Evolutionary conservation across 92 coral and sea anemone genomes (phyloP), one percentile per base, ranked within the genome.

Genomic region (Phymanthus crucifer): DNA sequence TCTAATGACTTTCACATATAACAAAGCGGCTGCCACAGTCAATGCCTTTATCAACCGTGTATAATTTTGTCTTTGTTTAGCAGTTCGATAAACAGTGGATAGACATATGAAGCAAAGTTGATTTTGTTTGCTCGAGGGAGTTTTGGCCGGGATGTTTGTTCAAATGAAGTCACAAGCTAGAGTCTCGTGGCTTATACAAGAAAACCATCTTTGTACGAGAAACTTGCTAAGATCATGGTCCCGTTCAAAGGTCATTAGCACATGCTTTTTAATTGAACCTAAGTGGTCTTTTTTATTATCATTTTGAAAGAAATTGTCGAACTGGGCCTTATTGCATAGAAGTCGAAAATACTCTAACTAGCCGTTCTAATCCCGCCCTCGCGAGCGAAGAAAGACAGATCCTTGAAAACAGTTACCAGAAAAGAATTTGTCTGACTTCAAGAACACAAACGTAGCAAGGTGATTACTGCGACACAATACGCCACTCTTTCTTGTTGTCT

Each of bases 251-350:
- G 77, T 88, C 88, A 92, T 92, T 89, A 90, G 80, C 91, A 92
- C 97, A 90, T 90, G 97, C 83, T 79, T 77, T 87, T 87, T 90
- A 93, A 93, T 93, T 93, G 94, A 80, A 77, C 83, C 94, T 90
- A 93, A 93, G 94, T 90, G 92, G 78, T 58, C 79, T 86, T 90
- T 84, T 82, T 75, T 54, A 43, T 76, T 57, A 29, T 58, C 66
- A 73, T 57, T 74, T 66, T 82, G 34, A 37, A 47, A 18, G 69
- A 81, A 79, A 45, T 64, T 75, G 66, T 32, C 36, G 47, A 65
- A 70, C 86, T 74, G 73, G 56, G 75, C 71, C 33, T 40, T 38
- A 3, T 33, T 32, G 48, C 64, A 38, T 27, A 73, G 58, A 61
- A 61, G 33, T n/a, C n/a, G 29, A 29, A 61, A 61, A 61, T 24